A percentile compares a stretch with the other conserved stretches of the same genome.
phyloP scores from a whole-genome alignment of 2,113 vertebrate genomes.

The Melanocharis versteri region DNA sequence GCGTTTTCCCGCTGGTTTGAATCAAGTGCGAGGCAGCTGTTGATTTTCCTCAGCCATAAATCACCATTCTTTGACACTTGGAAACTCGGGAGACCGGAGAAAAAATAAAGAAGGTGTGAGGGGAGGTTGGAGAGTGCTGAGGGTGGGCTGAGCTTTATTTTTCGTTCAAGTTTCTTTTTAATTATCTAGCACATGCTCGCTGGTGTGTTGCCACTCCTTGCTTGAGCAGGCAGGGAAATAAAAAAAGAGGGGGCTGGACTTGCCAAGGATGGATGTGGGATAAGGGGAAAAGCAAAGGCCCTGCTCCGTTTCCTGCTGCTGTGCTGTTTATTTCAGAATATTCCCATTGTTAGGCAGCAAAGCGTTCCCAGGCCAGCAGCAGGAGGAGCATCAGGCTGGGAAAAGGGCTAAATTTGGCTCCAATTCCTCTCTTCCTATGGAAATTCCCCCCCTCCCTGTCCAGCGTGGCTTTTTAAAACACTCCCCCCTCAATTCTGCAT shows the following conservation, averaged over 20 bases:
- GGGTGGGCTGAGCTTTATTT: not conserved
- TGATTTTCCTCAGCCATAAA: not conserved
- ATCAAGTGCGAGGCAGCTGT: not conserved
- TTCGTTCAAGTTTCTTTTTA: not conserved
- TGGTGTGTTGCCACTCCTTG: not conserved
- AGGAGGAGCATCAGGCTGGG: not conserved
- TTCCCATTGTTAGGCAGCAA: not conserved
- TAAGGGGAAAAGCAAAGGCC: not conserved
- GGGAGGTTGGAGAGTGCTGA: not conserved
- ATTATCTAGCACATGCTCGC: not conserved
- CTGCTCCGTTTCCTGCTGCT: not conserved
- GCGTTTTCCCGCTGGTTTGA: not conserved
- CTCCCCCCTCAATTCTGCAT: accelerated
- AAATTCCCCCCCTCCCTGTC: not conserved
- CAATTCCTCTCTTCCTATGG: not conserved
- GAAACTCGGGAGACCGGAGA: not conserved
- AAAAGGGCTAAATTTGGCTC: not conserved
- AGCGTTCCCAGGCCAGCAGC: not conserved
- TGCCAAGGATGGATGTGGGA: not conserved
- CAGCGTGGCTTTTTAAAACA: not conserved
- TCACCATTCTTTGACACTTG: not conserved
- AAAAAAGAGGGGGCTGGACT: not conserved
- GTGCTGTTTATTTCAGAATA: slow-evolving; percentile 4
- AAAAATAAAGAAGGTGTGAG: not conserved
- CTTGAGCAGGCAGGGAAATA: not conserved